Evolutionary conservation across 2,888 invertebrate species (phyloP).

Genomic region (Tholera decimalis): DNA sequence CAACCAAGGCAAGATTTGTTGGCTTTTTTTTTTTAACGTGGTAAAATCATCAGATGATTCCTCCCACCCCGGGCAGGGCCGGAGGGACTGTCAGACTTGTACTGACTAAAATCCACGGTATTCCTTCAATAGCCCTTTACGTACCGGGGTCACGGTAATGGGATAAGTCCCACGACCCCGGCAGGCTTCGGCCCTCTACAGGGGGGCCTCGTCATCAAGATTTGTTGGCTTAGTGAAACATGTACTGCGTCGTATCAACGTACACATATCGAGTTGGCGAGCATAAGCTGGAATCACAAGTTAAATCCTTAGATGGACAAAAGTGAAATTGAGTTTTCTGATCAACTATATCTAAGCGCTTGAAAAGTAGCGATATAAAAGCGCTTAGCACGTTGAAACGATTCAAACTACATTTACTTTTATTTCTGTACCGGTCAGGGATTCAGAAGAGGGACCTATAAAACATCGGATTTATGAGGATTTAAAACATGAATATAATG

Average conservation of each 20-base stretch:
- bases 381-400: constrained; percentile 1
- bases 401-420: constrained; percentile 1
- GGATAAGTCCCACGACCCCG: no score
- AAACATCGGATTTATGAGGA: neutral
- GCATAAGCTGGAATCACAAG: constrained; percentile 5
- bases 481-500: constrained; percentile 16
- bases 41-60: no score
- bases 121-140: no score
- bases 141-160: no score
- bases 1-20: no score
- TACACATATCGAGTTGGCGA: neutral
- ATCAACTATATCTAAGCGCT: constrained; percentile 13
- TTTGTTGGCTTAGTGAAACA: constrained; percentile 24
- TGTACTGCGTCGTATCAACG: neutral
- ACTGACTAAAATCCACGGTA: no score
- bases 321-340: constrained; percentile 43
- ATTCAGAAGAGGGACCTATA: neutral
- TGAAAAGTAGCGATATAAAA: constrained; percentile 10
- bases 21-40: no score
- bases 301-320: constrained; percentile 15
- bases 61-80: no score
- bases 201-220: no score
- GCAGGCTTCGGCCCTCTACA: no score
- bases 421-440: constrained; percentile 3
- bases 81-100: no score